phyloP scores from a whole-genome alignment of 2,113 vertebrate species.

The Pardalotus punctatus region DNA sequence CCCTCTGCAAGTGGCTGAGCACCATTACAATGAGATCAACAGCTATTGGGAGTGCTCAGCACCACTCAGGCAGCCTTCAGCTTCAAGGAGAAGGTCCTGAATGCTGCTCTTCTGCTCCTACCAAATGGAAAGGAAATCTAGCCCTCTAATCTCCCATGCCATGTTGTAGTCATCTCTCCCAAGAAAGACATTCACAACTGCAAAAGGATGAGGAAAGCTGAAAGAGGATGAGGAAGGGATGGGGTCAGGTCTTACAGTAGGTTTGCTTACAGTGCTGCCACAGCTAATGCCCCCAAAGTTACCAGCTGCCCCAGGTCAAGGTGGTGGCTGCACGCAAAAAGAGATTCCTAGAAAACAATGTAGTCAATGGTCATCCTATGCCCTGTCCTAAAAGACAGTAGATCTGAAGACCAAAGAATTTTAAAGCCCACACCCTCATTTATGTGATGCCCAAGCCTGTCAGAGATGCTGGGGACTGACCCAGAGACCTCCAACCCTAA shows the following conservation, averaged over 20 bases:
- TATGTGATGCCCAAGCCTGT: neutral
- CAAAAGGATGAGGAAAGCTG: neutral
- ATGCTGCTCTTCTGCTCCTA: neutral
- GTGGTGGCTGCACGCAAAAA: neutral
- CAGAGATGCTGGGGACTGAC: neutral
- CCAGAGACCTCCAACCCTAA: neutral
- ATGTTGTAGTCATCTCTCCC: neutral
- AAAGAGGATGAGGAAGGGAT: neutral
- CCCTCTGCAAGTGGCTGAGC: neutral
- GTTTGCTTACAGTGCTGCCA: neutral
- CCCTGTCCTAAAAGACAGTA: neutral
- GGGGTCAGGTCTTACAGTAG: rapidly evolving
- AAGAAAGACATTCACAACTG: neutral
- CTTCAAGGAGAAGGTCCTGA: neutral
- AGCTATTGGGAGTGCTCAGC: neutral
- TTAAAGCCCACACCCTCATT: neutral
- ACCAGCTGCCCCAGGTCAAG: neutral
- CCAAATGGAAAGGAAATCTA: neutral
- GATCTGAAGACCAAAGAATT: neutral
- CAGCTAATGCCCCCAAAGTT: neutral
- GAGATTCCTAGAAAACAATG: neutral
- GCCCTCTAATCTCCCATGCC: neutral
- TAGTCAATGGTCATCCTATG: neutral
- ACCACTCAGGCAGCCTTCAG: neutral
- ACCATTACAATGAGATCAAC: neutral